These are phyloP conservation scores for Corvus cornix DNA, from an alignment of 2,113 vertebrate species.

Conservation along the genomic window DNA sequence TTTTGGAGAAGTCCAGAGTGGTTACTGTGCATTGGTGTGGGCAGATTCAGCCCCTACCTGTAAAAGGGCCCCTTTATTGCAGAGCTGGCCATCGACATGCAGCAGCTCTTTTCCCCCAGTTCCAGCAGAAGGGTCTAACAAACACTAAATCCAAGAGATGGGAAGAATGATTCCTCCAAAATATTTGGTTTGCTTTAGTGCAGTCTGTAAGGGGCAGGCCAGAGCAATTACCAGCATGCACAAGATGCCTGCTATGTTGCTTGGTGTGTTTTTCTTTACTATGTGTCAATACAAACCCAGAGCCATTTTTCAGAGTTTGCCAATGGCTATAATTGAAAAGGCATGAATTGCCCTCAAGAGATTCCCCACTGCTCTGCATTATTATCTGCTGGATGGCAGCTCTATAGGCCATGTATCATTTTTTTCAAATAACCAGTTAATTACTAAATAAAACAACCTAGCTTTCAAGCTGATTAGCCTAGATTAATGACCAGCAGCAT, in stretches of 20 bases:
- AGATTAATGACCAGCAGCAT: constrained; percentile 92
- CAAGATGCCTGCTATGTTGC: constrained; percentile 21
- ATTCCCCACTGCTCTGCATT: constrained; percentile 62
- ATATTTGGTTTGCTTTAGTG: background rate
- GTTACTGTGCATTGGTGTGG: background rate
- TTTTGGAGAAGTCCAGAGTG: background rate
- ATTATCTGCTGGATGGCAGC: constrained; percentile 73
- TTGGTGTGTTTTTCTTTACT: constrained; percentile 63
- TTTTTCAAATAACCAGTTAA: constrained; percentile 90
- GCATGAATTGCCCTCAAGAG: constrained; percentile 71
- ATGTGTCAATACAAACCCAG: constrained; percentile 67
- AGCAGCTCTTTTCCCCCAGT: background rate
- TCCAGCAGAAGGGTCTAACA: background rate
- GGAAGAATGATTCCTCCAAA: background rate
- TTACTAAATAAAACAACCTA: constrained; percentile 88
- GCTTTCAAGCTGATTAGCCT: constrained; percentile 87
- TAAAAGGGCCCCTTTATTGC: background rate
- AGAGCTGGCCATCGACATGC: fast-evolving
- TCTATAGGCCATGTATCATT: constrained; percentile 84
- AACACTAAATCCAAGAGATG: background rate
- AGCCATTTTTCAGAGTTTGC: constrained; percentile 77
- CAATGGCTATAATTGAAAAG: constrained; percentile 73
- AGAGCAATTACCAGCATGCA: constrained; percentile 58
- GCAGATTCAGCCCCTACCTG: background rate
- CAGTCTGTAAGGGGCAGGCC: background rate